A percentile compares a stretch with the other conserved stretches of the same genome.
These are phyloP conservation scores for Bombus soroeensis DNA, from an alignment of 1,140 invertebrate genomes.

Conservation along the genomic window DNA sequence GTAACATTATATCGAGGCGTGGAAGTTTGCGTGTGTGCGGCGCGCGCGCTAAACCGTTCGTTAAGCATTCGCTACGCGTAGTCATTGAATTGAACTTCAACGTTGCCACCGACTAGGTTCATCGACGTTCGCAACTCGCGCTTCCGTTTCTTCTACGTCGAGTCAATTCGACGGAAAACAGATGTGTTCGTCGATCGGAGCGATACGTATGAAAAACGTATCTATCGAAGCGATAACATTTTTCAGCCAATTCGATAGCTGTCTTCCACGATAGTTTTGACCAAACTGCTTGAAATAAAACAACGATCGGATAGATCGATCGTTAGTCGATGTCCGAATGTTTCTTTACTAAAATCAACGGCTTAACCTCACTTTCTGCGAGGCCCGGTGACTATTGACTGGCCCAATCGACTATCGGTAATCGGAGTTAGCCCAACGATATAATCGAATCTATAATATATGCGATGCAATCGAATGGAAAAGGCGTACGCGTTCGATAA, in stretches of 20 bases:
- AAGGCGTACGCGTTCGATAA: too few species aligned
- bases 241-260: not conserved
- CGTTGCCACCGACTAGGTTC: not conserved
- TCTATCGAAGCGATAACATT: not conserved
- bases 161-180: not conserved
- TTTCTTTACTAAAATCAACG: not conserved
- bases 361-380: not conserved
- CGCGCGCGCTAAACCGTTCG: conserved; percentile 32
- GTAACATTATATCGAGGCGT: conserved; percentile 3
- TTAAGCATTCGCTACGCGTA: conserved; percentile 33
- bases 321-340: too few species aligned
- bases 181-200: not conserved
- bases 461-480: not conserved
- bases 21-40: conserved; percentile 32
- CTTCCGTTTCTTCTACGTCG: not conserved
- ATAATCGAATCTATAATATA: too few species aligned
- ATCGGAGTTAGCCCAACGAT: not conserved
- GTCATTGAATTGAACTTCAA: conserved; percentile 36
- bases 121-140: not conserved
- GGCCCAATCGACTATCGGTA: too few species aligned
- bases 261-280: rapidly evolving
- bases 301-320: not conserved
- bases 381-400: too few species aligned
- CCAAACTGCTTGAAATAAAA: rapidly evolving
- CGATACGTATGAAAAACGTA: not conserved